These are phyloP conservation scores for Lacerta agilis DNA, from an alignment of 2,797 vertebrate genomes.

Conservation along the genomic window DNA sequence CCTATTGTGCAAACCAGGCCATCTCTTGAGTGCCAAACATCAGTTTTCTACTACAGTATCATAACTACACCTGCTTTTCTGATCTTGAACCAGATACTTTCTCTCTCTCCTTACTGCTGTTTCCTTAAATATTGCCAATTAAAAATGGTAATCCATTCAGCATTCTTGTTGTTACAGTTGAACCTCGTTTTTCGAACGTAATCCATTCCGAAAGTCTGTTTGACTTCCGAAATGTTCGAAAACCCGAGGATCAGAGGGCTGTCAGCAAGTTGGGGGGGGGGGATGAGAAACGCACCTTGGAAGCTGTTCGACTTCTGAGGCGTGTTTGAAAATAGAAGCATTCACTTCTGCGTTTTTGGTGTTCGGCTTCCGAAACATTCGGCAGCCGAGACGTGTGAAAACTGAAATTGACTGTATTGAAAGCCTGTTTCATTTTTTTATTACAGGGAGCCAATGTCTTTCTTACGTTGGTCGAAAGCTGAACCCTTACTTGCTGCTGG, in stretches of 20 bases:
- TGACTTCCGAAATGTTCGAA: too few species aligned
- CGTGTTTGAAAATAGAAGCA: too few species aligned
- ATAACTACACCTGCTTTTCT: background rate
- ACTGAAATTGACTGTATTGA: background rate
- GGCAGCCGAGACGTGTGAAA: too few species aligned
- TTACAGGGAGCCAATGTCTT: constrained; percentile 92
- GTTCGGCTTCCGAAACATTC: too few species aligned
- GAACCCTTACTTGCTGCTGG: constrained; percentile 90
- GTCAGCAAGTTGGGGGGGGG: too few species aligned
- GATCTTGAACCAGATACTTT: background rate
- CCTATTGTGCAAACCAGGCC: too few species aligned
- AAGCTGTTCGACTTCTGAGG: too few species aligned
- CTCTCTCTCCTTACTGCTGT: background rate
- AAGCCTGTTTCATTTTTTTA: constrained; percentile 47
- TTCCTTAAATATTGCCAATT: background rate
- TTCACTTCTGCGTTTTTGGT: too few species aligned
- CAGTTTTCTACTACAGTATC: background rate
- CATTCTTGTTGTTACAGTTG: background rate
- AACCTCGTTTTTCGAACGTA: too few species aligned
- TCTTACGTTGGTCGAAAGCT: constrained; percentile 93
- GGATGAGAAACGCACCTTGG: too few species aligned
- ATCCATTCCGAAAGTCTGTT: too few species aligned
- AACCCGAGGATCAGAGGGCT: too few species aligned
- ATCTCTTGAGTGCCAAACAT: background rate
- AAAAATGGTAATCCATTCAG: background rate